Evolutionary conservation across 1,140 invertebrate genomes (phyloP).

Genomic region (Drosophila parvula): DNA sequence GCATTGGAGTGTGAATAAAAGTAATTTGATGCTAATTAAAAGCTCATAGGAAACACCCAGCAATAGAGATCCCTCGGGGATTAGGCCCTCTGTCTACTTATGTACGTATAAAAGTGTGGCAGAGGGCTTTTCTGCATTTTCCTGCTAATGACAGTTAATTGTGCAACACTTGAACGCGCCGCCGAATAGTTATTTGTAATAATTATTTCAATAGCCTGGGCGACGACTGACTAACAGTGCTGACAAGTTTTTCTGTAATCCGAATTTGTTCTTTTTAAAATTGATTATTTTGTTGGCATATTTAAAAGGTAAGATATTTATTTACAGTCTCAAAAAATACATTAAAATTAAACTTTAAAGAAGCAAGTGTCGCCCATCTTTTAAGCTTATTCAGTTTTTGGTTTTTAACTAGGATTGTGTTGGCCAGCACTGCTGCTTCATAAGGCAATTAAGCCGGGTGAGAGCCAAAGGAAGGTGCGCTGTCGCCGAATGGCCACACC

Average conservation of each 20-base stretch:
- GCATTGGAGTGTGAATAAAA: slow-evolving; percentile 71
- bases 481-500: slow-evolving; percentile 47
- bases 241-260: not conserved
- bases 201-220: slow-evolving; percentile 58
- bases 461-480: slow-evolving; percentile 10
- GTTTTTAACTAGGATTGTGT: not conserved
- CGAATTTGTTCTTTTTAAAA: not conserved
- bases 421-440: slow-evolving; percentile 20
- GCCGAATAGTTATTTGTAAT: slow-evolving; percentile 65
- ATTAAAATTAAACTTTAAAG: no score
- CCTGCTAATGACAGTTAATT: slow-evolving; percentile 75
- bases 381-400: no score
- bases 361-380: not conserved
- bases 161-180: slow-evolving; percentile 51
- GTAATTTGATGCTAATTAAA: slow-evolving; percentile 81
- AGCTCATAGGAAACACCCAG: slow-evolving; percentile 46
- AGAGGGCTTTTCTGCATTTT: slow-evolving; percentile 38
- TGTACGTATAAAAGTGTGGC: not conserved
- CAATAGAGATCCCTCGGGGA: slow-evolving; percentile 22
- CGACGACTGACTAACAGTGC: slow-evolving; percentile 7
- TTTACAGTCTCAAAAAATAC: not conserved
- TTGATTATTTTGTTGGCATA: not conserved
- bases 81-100: slow-evolving; percentile 12
- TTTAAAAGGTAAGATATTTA: not conserved
- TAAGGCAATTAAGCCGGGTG: slow-evolving; percentile 65